A percentile compares a stretch with the other conserved stretches of the same genome.
Conservation (phyloP, 2,797 vertebrate genomes). For the Takifugu rubripes region DNA sequence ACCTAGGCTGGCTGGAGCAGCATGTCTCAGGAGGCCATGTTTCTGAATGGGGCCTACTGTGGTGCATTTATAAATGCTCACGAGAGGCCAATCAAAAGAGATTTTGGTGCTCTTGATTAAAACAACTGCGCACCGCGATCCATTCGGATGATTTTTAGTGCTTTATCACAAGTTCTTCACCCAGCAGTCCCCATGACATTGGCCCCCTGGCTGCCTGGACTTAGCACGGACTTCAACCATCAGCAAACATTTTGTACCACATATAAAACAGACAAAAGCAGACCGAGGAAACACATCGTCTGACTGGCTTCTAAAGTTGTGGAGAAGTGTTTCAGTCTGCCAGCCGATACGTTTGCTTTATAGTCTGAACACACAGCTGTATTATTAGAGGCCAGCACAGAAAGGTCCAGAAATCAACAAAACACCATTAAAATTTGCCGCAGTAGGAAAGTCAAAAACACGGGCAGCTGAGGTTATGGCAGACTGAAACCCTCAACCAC, state of each 20-base stretch:
- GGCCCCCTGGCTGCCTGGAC: constrained; percentile 61
- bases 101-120: neutral
- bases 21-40: constrained; percentile 61
- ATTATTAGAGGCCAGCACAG: neutral
- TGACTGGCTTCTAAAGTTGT: constrained; percentile 49
- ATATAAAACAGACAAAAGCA: constrained; percentile 55
- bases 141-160: neutral
- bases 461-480: constrained; percentile 43
- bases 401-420: constrained; percentile 1
- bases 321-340: constrained; percentile 72
- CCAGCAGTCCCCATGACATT: constrained; percentile 66
- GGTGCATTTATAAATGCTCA: constrained; percentile 15
- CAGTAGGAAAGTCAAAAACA: neutral
- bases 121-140: constrained; percentile 13
- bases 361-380: constrained; percentile 7
- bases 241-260: constrained; percentile 57
- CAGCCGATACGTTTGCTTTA: constrained; percentile 20
- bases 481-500: constrained; percentile 83
- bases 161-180: constrained; percentile 36
- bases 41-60: constrained; percentile 64
- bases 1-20: constrained; percentile 55
- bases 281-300: constrained; percentile 44
- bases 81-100: constrained; percentile 13
- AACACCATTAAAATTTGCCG: constrained; percentile 6
- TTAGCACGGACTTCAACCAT: constrained; percentile 61